Evolutionary conservation across 2,113 vertebrate genomes (phyloP).

Genomic region (Beaufortia kweichowensis): DNA sequence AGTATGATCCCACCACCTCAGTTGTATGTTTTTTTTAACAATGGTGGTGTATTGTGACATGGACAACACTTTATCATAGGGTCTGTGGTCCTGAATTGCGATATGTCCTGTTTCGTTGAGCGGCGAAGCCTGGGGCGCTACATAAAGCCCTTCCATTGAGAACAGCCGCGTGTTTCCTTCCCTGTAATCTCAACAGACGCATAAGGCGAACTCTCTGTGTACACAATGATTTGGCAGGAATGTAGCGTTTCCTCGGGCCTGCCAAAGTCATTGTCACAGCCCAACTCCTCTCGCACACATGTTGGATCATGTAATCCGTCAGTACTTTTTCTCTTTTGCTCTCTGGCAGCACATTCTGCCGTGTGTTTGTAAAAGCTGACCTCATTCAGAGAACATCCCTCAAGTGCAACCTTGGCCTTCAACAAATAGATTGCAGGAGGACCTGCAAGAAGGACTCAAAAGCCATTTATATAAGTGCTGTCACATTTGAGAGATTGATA

Average conservation of each 20-base stretch:
- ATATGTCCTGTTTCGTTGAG: background rate
- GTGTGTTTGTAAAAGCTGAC: slow-evolving; percentile 22
- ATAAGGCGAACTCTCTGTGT: slow-evolving; percentile 41
- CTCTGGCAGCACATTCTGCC: slow-evolving; percentile 3
- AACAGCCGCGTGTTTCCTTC: slow-evolving; percentile 30
- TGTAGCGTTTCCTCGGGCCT: slow-evolving; percentile 42
- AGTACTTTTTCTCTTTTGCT: slow-evolving; percentile 14
- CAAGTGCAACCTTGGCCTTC: slow-evolving; percentile 20
- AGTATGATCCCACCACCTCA: background rate
- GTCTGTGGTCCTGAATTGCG: background rate
- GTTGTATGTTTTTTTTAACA: background rate
- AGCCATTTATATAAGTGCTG: background rate
- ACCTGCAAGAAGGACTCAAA: background rate
- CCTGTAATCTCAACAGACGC: slow-evolving; percentile 42
- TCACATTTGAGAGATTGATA: background rate
- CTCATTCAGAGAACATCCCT: slow-evolving; percentile 42
- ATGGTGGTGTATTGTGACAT: background rate
- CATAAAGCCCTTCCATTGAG: slow-evolving; percentile 1
- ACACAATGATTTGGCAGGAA: slow-evolving; percentile 56
- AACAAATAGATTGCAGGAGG: background rate
- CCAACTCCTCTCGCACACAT: slow-evolving; percentile 48
- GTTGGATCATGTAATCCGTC: slow-evolving; percentile 48
- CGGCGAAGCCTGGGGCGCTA: slow-evolving; percentile 20
- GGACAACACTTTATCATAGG: background rate
- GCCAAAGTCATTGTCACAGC: slow-evolving; percentile 52